A percentile compares a stretch with the other conserved stretches of the same genome.
Conservation (phyloP, 2,797 vertebrate species). For the Pachyuromys duprasi region DNA sequence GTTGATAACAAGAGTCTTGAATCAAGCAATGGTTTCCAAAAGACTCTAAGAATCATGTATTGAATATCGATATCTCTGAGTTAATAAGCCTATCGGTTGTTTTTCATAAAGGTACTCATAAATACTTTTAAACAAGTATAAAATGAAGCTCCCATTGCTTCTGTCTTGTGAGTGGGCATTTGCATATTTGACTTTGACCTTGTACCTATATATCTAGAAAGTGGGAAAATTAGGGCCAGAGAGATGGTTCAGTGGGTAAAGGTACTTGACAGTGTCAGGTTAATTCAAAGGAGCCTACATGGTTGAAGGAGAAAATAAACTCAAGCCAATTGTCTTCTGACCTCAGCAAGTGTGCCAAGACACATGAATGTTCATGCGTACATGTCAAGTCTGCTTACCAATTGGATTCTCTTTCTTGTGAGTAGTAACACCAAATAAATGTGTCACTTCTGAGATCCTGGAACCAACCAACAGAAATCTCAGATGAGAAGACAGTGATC, state of each 20-base stretch:
- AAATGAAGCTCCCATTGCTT: not conserved
- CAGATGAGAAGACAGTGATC: not conserved
- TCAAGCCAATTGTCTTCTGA: not conserved
- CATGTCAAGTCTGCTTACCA: not conserved
- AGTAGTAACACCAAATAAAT: not conserved
- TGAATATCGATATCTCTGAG: not conserved
- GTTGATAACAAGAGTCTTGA: not conserved
- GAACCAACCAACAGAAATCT: not conserved
- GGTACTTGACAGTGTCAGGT: not conserved
- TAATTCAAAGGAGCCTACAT: not conserved
- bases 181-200: not conserved
- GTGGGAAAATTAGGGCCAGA: not conserved
- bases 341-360: not conserved
- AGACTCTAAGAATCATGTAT: not conserved
- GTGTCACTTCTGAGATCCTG: not conserved
- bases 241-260: not conserved
- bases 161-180: not conserved
- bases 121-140: not conserved
- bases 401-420: not conserved
- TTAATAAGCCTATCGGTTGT: slow-evolving; percentile 17
- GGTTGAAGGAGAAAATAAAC: not conserved
- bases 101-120: not conserved
- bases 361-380: not conserved
- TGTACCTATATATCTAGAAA: not conserved
- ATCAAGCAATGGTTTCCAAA: not conserved